These are phyloP conservation scores for Gymnocypris eckloni DNA, from an alignment of 2,797 vertebrate species.

Conservation along the genomic window DNA sequence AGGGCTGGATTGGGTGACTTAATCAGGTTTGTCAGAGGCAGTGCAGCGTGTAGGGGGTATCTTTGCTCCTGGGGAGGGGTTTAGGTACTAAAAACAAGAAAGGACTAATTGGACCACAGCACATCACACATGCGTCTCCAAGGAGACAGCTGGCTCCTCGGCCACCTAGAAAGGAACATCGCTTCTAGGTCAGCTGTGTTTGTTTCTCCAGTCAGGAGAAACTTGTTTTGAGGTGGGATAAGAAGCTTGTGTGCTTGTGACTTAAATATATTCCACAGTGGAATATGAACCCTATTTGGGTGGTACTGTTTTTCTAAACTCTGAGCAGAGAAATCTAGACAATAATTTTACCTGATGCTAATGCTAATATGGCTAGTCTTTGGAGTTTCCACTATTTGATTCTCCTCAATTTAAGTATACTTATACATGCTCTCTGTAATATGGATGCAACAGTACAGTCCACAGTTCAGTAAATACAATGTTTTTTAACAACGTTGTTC, in stretches of 20 bases:
- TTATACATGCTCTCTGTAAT: neutral
- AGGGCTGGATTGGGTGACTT: conserved; percentile 16
- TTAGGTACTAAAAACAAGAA: conserved; percentile 30
- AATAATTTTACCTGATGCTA: no score
- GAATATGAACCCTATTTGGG: neutral
- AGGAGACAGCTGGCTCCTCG: conserved; percentile 45
- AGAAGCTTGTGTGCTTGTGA: conserved; percentile 21
- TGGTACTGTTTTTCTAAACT: neutral
- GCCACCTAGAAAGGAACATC: conserved; percentile 1
- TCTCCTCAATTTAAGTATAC: no score
- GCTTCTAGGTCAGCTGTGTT: conserved; percentile 41
- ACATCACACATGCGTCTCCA: conserved; percentile 36
- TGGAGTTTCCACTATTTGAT: no score
- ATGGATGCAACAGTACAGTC: neutral
- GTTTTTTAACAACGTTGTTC: neutral
- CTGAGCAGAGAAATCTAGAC: no score
- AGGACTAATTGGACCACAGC: conserved; percentile 48
- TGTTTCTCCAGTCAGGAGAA: conserved; percentile 14
- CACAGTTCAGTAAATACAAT: neutral
- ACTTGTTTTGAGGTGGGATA: neutral
- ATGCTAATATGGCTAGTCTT: no score
- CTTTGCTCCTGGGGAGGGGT: conserved; percentile 15
- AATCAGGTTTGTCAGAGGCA: conserved; percentile 43
- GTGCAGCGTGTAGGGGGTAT: conserved; percentile 3
- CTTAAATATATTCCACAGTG: neutral